A percentile compares a stretch with the other conserved stretches of the same genome.
These are phyloP conservation scores for Eulemur rubriventer DNA, from an alignment of 2,797 vertebrate genomes.

Conservation along the genomic window DNA sequence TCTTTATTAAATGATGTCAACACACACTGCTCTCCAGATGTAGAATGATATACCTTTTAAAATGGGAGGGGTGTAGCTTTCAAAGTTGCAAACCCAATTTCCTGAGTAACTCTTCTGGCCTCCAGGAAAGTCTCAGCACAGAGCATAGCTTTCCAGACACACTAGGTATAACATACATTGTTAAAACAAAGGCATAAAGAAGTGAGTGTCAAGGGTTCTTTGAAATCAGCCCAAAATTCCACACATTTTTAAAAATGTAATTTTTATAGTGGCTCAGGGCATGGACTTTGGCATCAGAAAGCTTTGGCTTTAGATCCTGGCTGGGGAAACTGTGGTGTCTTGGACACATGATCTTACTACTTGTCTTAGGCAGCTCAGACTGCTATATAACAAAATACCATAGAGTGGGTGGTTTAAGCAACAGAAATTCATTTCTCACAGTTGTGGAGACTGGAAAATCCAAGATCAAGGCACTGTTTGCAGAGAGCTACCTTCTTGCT, in stretches of 20 bases:
- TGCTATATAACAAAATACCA: not conserved
- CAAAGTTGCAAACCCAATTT: not conserved
- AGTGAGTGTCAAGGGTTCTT: not conserved
- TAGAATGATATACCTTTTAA: not conserved
- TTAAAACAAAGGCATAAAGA: not conserved
- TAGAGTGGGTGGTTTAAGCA: not conserved
- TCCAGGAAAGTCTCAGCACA: not conserved
- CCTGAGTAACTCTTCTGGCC: not conserved
- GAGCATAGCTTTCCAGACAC: not conserved
- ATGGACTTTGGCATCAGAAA: not conserved
- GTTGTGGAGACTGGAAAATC: not conserved
- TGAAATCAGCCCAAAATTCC: not conserved
- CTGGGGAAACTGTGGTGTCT: not conserved
- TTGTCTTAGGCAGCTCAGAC: not conserved
- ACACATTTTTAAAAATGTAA: not conserved
- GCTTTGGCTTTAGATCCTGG: not conserved
- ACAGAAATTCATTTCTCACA: not conserved
- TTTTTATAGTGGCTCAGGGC: not conserved
- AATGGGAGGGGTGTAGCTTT: not conserved
- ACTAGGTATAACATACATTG: not conserved
- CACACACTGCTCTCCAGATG: not conserved
- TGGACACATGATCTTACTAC: not conserved
- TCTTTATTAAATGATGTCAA: not conserved
- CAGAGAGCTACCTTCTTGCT: not conserved
- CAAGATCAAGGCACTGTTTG: not conserved